phyloP scores from a whole-genome alignment of 2,888 invertebrate genomes.

The Drosophila birchii region DNA sequence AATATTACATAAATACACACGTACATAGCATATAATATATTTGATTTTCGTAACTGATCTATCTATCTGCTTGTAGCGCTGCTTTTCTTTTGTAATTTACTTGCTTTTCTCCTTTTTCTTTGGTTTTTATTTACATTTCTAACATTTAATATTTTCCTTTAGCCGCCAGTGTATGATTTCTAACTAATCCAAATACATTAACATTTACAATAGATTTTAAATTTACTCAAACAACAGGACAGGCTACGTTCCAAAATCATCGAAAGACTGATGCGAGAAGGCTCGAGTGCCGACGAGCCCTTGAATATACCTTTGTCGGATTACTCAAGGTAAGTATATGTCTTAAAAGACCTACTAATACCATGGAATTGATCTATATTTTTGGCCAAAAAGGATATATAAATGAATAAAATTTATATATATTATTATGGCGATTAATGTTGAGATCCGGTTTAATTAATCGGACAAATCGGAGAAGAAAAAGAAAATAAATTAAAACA shows the following conservation, averaged over 20 bases:
- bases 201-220: slow-evolving; percentile 81
- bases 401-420: not conserved
- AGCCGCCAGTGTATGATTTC: slow-evolving; percentile 41
- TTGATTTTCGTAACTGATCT: not conserved
- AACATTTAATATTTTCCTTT: slow-evolving; percentile 30
- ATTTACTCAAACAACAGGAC: slow-evolving; percentile 86
- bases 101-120: slow-evolving; percentile 3
- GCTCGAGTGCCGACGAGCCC: slow-evolving; percentile 95
- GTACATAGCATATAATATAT: not conserved
- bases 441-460: not conserved
- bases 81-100: not conserved
- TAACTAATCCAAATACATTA: slow-evolving; percentile 63
- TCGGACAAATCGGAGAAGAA: not conserved
- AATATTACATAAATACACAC: slow-evolving; percentile 8
- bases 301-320: slow-evolving; percentile 94
- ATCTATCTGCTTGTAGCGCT: slow-evolving; percentile 9
- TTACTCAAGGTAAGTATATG: slow-evolving; percentile 90
- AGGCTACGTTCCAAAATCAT: slow-evolving; percentile 92
- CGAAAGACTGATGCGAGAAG: slow-evolving; percentile 91
- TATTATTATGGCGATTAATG: not conserved
- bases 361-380: not conserved
- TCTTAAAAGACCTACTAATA: not conserved
- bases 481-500: not conserved
- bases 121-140: not conserved
- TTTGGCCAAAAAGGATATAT: not conserved